These are phyloP conservation scores for Clupea harengus DNA, from an alignment of 2,113 vertebrate species.

Conservation along the genomic window DNA sequence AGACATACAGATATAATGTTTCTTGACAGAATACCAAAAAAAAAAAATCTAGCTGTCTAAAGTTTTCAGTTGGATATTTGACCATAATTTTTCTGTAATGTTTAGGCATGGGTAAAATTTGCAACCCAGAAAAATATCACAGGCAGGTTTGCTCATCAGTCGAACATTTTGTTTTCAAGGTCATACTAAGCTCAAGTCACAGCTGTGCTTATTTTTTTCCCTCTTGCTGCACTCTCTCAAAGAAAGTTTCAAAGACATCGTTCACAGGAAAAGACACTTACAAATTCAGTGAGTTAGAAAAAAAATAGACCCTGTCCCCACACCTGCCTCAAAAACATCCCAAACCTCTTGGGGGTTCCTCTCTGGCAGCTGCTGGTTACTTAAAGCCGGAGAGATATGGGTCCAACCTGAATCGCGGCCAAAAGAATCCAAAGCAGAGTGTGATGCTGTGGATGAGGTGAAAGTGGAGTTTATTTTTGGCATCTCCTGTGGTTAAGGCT, in stretches of 20 bases:
- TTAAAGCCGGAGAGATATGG: neutral
- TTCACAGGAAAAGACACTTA: slow-evolving; percentile 3
- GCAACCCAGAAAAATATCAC: neutral
- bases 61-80: neutral
- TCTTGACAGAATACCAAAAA: no score
- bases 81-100: neutral
- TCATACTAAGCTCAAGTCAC: neutral
- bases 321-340: slow-evolving; percentile 6
- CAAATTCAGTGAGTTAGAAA: neutral
- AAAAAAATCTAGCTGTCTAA: no score
- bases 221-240: neutral
- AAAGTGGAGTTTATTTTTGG: slow-evolving; percentile 11
- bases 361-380: neutral
- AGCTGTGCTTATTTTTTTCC: neutral
- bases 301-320: slow-evolving; percentile 40
- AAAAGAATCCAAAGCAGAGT: slow-evolving; percentile 8
- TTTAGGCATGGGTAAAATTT: neutral
- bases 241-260: slow-evolving; percentile 4
- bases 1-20: no score
- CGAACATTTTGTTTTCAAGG: neutral
- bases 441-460: neutral
- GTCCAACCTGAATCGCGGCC: slow-evolving; percentile 1
- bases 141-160: neutral
- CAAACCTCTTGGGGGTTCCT: slow-evolving; percentile 9
- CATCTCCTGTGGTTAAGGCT: neutral